These are phyloP conservation scores for Diploptera punctata DNA, from an alignment of 2,888 invertebrate genomes.

Conservation along the genomic window DNA sequence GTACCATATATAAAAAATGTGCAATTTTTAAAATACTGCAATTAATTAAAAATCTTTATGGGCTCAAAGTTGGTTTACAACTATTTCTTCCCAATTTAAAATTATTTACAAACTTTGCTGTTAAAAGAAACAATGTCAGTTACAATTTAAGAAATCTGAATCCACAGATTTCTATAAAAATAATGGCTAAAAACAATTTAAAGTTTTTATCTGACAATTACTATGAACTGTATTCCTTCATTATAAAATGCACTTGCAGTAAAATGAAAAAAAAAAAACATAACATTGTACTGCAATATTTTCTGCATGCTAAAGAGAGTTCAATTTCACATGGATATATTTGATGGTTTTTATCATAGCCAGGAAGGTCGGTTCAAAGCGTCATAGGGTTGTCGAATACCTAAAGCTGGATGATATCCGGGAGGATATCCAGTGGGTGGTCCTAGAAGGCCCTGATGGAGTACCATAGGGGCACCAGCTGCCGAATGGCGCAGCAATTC, in stretches of 20 bases:
- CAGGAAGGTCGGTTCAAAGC: constrained; percentile 71
- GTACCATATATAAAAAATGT: background rate
- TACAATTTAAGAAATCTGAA: background rate
- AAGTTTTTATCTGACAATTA: no score
- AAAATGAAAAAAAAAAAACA: no score
- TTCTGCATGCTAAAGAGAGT: background rate
- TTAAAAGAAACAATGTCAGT: no score
- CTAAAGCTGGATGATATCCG: constrained; percentile 66
- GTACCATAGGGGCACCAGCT: constrained; percentile 63
- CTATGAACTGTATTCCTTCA: no score
- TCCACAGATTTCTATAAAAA: constrained; percentile 12
- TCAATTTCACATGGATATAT: background rate
- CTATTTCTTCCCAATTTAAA: background rate
- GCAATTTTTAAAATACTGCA: no score
- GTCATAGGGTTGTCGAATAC: constrained; percentile 77
- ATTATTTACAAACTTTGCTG: background rate
- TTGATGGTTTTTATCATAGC: constrained; percentile 51
- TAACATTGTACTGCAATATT: background rate
- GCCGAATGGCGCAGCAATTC: constrained; percentile 62
- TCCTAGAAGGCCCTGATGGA: constrained; percentile 60
- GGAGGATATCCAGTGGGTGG: constrained; percentile 61
- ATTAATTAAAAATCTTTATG: no score
- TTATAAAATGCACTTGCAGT: no score
- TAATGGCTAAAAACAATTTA: no score
- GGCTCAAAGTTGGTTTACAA: no score